Evolutionary conservation across 1,140 invertebrate genomes (phyloP), one percentile per base, ranked within the genome.

Genomic region (Cephus cinctus): DNA sequence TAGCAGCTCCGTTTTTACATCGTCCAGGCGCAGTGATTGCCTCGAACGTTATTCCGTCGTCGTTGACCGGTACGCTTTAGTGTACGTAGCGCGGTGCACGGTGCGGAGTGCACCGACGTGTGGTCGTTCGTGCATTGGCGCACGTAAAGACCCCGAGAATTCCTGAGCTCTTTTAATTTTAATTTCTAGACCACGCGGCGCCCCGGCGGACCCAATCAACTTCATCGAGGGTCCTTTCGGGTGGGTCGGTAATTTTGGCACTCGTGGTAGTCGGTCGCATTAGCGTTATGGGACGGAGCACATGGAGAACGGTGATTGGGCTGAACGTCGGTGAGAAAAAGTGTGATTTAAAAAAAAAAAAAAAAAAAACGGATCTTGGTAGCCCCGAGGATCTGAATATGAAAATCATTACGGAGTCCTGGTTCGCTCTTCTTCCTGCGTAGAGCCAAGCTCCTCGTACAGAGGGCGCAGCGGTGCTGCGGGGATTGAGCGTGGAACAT

Each of bases 401-500:
- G 46, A 20, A 56, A 11, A 39, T 27, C 32, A 30, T 31, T 15
- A 43, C 35, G 19, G n/a, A 27, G 25, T 27, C 25, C 25, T n/a
- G 6, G n/a, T 27, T 6, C n/a, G n/a, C n/a, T 27, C n/a, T 27
- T n/a, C n/a, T n/a, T n/a, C n/a, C n/a, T n/a, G n/a, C n/a, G n/a
- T n/a, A n/a, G n/a, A n/a, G n/a, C n/a, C n/a, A n/a, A n/a, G n/a
- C n/a, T n/a, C n/a, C n/a, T n/a, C n/a, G n/a, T n/a, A 30, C 2
- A 18, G 35, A 9, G 9, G 8, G 35, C 11, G 35, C 9, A 11
- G 16, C 16, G 11, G 35, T 2, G 35, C 35, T 15, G 11, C 35
- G 35, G 9, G 11, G 35, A 38, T 9, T 18, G 36, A 16, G 39
- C 18, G 18, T 50, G 61, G 54, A 74, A 72, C 72, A 76, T 75